Evolutionary conservation across 2,113 vertebrate genomes (phyloP).

Genomic region (Passerina amoena): DNA sequence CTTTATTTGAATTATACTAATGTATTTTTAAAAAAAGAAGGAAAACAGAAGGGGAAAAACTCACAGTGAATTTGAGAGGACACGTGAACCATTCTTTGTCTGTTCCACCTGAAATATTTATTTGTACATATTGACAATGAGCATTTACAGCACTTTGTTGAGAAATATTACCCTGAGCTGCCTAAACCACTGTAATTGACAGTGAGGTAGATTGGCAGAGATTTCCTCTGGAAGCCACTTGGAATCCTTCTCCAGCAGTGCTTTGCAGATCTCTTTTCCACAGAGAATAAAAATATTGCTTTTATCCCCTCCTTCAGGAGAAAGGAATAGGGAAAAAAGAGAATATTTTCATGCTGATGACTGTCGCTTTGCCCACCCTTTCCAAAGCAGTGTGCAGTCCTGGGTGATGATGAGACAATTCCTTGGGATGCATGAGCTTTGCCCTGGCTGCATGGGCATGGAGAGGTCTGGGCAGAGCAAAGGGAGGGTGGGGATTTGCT

Average conservation of each 20-base stretch:
- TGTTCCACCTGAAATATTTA: conserved; percentile 43
- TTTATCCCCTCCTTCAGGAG: background rate
- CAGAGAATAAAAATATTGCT: background rate
- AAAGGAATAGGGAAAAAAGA: background rate
- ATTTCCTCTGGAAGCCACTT: background rate
- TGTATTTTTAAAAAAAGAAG: background rate
- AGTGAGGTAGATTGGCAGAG: background rate
- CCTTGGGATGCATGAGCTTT: background rate
- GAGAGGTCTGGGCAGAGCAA: background rate
- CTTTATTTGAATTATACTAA: background rate
- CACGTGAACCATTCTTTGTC: background rate
- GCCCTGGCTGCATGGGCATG: background rate
- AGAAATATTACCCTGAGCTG: conserved; percentile 31
- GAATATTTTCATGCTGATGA: background rate
- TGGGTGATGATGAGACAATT: background rate
- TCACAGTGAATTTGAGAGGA: background rate
- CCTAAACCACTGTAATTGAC: conserved; percentile 14
- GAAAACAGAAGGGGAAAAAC: background rate
- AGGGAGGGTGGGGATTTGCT: background rate
- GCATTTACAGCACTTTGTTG: conserved; percentile 34
- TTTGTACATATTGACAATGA: conserved; percentile 65
- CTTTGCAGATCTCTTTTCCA: background rate
- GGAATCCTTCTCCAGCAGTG: background rate
- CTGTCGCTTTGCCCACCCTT: background rate
- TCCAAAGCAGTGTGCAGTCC: background rate